Percentiles rank a stretch among this genome's conserved stretches.
Evolutionary conservation across 2,888 invertebrate species (phyloP).

Genomic region (Drosophila buzzatii): DNA sequence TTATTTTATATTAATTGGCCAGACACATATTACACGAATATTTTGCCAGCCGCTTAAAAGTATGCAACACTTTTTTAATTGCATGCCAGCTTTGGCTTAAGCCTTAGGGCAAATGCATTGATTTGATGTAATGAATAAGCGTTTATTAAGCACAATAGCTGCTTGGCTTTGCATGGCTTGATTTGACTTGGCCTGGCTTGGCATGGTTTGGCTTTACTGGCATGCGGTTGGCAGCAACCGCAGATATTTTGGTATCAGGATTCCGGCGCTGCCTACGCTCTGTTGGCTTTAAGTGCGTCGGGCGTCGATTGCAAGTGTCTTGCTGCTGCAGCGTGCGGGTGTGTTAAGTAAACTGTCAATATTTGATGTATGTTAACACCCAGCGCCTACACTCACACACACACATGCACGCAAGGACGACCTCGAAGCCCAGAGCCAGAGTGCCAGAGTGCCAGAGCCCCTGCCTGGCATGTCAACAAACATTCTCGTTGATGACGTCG

Average conservation of each 20-base stretch:
- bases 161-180: background rate
- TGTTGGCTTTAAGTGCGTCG: slow-evolving; percentile 32
- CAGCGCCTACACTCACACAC: slow-evolving; percentile 46
- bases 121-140: background rate
- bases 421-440: background rate
- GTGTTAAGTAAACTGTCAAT: slow-evolving; percentile 81
- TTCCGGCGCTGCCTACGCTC: background rate
- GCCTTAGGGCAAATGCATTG: background rate
- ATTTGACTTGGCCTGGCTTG: slow-evolving; percentile 1
- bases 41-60: slow-evolving; percentile 6
- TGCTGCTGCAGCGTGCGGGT: slow-evolving; percentile 35
- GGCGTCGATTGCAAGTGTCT: slow-evolving; percentile 57
- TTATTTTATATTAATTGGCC: no score
- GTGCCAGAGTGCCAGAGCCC: slow-evolving; percentile 4
- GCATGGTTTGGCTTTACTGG: slow-evolving; percentile 5
- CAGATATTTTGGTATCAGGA: slow-evolving; percentile 3
- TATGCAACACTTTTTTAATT: slow-evolving; percentile 13
- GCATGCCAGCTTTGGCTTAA: background rate
- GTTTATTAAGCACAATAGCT: background rate
- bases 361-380: slow-evolving; percentile 81
- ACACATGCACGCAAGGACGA: slow-evolving; percentile 16
- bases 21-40: no score
- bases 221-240: slow-evolving; percentile 13
- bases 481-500: slow-evolving; percentile 56
- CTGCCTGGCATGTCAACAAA: slow-evolving; percentile 72